These are phyloP conservation scores for Elysia crispata DNA, from an alignment of 2,888 invertebrate species.

Conservation along the genomic window DNA sequence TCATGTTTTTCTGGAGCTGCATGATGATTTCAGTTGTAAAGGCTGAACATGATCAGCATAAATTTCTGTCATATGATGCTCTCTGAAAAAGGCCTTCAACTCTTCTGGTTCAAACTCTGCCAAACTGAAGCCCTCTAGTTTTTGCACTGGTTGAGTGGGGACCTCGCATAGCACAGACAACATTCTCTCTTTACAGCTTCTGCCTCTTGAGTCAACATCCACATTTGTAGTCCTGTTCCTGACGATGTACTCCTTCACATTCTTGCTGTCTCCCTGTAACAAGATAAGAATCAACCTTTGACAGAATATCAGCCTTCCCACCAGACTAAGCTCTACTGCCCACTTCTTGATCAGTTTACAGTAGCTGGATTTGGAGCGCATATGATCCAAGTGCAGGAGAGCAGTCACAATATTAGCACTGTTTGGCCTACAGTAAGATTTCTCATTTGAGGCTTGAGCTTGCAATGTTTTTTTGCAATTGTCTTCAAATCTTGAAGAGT, in stretches of 20 bases:
- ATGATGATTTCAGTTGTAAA: no score
- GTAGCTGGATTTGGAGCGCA: slow-evolving; percentile 67
- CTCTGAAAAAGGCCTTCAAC: slow-evolving; percentile 36
- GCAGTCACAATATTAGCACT: slow-evolving; percentile 51
- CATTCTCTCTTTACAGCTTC: slow-evolving; percentile 73
- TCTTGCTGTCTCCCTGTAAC: slow-evolving; percentile 58
- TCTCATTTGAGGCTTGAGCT: not conserved
- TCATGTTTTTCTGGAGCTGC: no score
- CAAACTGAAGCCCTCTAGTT: slow-evolving; percentile 38
- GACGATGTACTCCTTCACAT: slow-evolving; percentile 59
- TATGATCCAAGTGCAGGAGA: slow-evolving; percentile 69
- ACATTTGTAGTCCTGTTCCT: slow-evolving; percentile 68
- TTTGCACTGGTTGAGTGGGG: not conserved
- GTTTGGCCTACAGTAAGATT: not conserved
- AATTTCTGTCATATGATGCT: no score
- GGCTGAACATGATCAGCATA: no score
- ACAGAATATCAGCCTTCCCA: slow-evolving; percentile 64
- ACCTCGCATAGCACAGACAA: slow-evolving; percentile 65
- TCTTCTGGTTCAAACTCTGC: slow-evolving; percentile 38
- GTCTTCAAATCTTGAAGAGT: no score
- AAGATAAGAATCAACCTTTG: slow-evolving; percentile 65
- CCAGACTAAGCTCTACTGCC: slow-evolving; percentile 60
- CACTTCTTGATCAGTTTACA: slow-evolving; percentile 67
- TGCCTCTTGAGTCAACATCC: slow-evolving; percentile 73
- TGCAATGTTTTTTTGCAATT: not conserved